A percentile compares a stretch with the other conserved stretches of the same genome.
These are phyloP conservation scores for Callinectes sapidus DNA, from an alignment of 2,888 invertebrate genomes.

Conservation along the genomic window DNA sequence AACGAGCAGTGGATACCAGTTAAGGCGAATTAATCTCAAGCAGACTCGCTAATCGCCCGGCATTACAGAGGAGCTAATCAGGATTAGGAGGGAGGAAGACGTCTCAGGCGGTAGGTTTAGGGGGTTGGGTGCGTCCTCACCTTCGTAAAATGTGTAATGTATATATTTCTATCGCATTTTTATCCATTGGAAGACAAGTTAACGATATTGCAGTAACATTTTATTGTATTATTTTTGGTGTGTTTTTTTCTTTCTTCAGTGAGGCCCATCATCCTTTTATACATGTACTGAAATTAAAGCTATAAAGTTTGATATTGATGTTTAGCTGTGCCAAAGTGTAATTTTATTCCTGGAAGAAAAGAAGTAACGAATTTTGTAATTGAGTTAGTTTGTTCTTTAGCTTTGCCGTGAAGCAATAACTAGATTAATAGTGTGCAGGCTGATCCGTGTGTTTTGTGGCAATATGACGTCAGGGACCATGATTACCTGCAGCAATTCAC, in stretches of 20 bases:
- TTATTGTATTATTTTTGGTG: background rate
- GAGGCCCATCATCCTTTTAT: background rate
- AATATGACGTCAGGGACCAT: background rate
- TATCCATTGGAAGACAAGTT: background rate
- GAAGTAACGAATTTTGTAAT: background rate
- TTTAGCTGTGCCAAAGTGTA: background rate
- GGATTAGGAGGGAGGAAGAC: background rate
- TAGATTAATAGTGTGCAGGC: background rate
- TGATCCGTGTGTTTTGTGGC: conserved; percentile 7
- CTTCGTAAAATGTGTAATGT: background rate
- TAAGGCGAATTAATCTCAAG: conserved; percentile 46
- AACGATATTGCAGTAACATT: background rate
- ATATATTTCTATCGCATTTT: conserved; percentile 9
- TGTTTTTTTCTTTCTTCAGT: background rate
- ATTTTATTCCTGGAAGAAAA: background rate
- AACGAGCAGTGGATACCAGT: conserved; percentile 46
- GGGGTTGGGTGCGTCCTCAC: background rate
- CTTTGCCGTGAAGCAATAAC: background rate
- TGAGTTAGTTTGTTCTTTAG: background rate
- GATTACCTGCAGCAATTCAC: conserved; percentile 23
- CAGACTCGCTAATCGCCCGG: conserved; percentile 44
- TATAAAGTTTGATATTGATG: background rate
- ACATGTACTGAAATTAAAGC: background rate
- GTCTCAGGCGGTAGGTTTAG: background rate
- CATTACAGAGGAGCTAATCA: conserved; percentile 41